Conservation (phyloP, 2,888 invertebrate genomes). For the Tanytarsus gracilentus region DNA sequence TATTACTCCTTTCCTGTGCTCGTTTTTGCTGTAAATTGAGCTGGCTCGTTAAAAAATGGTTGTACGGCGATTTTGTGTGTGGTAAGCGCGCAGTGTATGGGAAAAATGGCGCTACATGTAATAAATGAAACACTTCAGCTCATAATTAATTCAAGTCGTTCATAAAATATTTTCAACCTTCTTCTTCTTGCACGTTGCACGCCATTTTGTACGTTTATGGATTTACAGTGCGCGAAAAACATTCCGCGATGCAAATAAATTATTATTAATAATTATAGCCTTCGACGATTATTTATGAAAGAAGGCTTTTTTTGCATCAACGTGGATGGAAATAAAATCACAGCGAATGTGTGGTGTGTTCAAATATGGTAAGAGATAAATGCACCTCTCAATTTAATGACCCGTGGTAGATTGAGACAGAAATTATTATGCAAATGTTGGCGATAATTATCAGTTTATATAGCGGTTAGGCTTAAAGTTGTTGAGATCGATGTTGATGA, state of each 20-base stretch:
- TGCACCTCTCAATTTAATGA: constrained; percentile 1
- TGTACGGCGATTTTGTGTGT: neutral
- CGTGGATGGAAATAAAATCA: too few relatives aligned
- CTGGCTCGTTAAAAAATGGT: constrained; percentile 3
- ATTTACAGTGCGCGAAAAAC: too few relatives aligned
- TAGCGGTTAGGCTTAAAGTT: too few relatives aligned
- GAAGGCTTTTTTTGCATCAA: too few relatives aligned
- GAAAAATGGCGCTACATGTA: neutral
- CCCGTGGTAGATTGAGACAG: constrained; percentile 2
- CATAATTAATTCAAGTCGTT: constrained; percentile 6
- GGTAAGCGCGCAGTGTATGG: neutral
- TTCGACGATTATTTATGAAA: constrained; percentile 21
- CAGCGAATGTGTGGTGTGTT: neutral
- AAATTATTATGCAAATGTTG: constrained; percentile 19
- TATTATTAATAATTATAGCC: constrained; percentile 26
- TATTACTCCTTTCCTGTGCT: constrained; percentile 8
- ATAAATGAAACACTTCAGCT: neutral
- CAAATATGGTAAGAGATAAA: constrained; percentile 6
- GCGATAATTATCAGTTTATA: constrained; percentile 24
- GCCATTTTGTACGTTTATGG: constrained; percentile 6
- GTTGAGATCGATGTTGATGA: too few relatives aligned
- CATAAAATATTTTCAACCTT: neutral
- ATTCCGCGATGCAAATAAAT: too few relatives aligned
- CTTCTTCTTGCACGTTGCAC: neutral
- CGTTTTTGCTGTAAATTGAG: too few relatives aligned